Evolutionary conservation across 2,113 vertebrate genomes (phyloP), one percentile per base, ranked within the genome.

Genomic region (Harpagus bidentatus): DNA sequence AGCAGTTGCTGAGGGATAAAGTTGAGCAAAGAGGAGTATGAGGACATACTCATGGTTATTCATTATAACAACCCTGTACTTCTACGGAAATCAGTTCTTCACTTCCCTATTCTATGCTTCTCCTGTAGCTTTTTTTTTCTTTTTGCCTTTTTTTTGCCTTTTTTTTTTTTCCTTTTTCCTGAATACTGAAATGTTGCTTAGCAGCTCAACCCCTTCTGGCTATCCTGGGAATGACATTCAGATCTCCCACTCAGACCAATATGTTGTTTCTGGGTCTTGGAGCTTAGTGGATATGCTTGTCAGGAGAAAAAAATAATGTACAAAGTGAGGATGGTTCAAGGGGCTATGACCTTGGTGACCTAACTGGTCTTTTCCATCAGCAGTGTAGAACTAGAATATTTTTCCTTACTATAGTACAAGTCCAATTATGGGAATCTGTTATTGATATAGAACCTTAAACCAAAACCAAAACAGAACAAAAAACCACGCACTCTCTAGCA

Each of bases 91-190:
- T 45, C 36, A 71, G 34, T 67, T 91, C 38, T 48, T 73, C 1
- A n/a, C 48, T 79, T 92, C 7, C 13, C 9, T 45, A 8, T 67
- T 74, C 48, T 62, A 5, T 80, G 10, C 9, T 38, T 50, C 7
- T n/a, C 5, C 15, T 47, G 19, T 8, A 52, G 7, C 8, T 16
- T 28, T 43, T 18, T 15, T 16, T 12, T 20, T 7, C 7, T 11
- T 7, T 45, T n/a, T 11, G 2, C 5, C 6, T 26, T 21, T 6
- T 7, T 10, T 17, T 45, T 28, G n/a, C n/a, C n/a, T n/a, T n/a
- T n/a, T 12, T 5, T 10, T 11, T 26, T 32, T 18, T 17, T 12
- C 22, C 25, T 38, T 38, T 28, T 4, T 2, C 14, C 55, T 40
- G 8, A 63, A n/a, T 45, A 50, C 5, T n/a, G 42, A 76, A 43